Evolutionary conservation across 2,888 invertebrate genomes (phyloP), one percentile per base, ranked within the genome.

Genomic region (Pherbina coryleti): DNA sequence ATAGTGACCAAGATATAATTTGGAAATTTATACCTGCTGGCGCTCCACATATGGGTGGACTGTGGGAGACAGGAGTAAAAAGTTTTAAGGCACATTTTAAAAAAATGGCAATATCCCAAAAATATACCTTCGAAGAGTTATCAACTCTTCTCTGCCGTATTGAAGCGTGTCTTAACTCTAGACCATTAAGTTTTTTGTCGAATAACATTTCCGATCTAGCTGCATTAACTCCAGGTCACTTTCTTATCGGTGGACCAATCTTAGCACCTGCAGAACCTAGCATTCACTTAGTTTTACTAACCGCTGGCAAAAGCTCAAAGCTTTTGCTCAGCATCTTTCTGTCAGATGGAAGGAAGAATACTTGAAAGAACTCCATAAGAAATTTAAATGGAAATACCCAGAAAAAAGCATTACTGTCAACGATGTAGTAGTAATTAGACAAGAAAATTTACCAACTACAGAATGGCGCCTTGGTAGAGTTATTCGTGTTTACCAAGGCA

Each of bases 311-410:
- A n/a, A n/a, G n/a, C n/a, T n/a, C n/a, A n/a, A n/a, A n/a, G n/a
- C n/a, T n/a, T n/a, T n/a, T n/a, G n/a, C n/a, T n/a, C n/a, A n/a
- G n/a, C n/a, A n/a, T n/a, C n/a, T 28, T 49, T 49, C 49, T 49
- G 14, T 49, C 7, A 1, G 3, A 2, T 57, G 14, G 57, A 19
- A 74, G 66, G 66, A n/a, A n/a, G 31, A 71, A 49, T 14, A 79
- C 62, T 49, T 78, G 0, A 57, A 34, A 0, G 76, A 79, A 51
- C 17, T 80, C 11, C 60, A 79, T 53, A 69, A 78, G 31, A 11
- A 75, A n/a, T 64, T 67, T 19, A 79, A 79, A 71, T 79, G 78
- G 74, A 78, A 81, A 31, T 11, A 22, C 19, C n/a, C 71, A 69
- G 19, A 11, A 73, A n/a, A 49, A 60, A 3, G 73, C 78, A 1